A percentile compares a stretch with the other conserved stretches of the same genome.
Conservation (phyloP, 2,888 invertebrate genomes). For the Arge pagana region DNA sequence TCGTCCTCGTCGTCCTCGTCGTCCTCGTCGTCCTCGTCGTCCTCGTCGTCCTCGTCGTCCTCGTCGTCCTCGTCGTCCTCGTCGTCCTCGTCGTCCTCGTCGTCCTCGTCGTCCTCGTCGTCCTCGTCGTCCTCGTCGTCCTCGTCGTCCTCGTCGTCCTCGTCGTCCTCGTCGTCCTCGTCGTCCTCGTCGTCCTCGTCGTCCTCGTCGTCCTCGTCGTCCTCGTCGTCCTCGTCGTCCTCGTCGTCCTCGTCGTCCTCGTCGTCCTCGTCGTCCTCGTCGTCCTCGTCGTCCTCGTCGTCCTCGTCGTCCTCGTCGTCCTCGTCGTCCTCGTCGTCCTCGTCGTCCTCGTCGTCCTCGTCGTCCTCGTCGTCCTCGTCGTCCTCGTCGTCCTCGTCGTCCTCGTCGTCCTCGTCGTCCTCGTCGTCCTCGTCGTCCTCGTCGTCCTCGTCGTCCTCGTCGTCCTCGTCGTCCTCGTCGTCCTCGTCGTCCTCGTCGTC, state of each 20-base stretch:
- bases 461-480: conserved; percentile 2
- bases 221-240: neutral
- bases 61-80: conserved; percentile 5
- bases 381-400: too few relatives aligned
- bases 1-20: neutral
- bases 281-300: neutral
- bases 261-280: neutral
- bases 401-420: neutral
- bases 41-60: neutral
- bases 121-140: conserved; percentile 10
- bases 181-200: neutral
- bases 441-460: too few relatives aligned
- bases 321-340: neutral
- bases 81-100: conserved; percentile 2
- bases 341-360: neutral
- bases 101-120: conserved; percentile 13
- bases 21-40: neutral
- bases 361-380: neutral
- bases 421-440: neutral
- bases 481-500: conserved; percentile 1
- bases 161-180: neutral
- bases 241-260: neutral
- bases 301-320: neutral
- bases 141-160: conserved; percentile 4
- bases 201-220: neutral